Conservation (phyloP, 2,113 vertebrate genomes). For the Oxygymnocypris stewartii region DNA sequence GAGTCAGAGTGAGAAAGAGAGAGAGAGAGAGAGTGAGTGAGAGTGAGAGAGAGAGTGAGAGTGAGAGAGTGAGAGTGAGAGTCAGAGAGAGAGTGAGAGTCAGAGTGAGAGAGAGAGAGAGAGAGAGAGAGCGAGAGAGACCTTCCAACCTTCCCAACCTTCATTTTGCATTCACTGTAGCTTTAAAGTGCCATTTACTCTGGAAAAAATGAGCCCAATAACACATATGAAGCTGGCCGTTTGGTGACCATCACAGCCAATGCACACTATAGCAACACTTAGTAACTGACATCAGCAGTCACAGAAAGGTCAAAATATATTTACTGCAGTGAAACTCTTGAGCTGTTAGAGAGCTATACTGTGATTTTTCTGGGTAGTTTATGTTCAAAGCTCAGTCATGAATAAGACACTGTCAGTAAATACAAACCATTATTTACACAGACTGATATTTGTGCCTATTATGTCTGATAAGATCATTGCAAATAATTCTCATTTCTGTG, state of each 20-base stretch:
- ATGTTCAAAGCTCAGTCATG: background rate
- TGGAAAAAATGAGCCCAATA: constrained; percentile 1
- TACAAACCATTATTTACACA: background rate
- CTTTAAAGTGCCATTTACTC: constrained; percentile 16
- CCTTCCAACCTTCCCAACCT: background rate
- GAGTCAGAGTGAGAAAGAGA: too few species aligned
- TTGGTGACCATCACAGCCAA: background rate
- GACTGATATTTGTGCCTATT: constrained; percentile 22
- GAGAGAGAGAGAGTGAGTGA: too few species aligned
- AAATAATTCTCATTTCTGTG: constrained; percentile 18
- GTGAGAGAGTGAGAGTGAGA: too few species aligned
- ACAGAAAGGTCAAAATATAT: constrained; percentile 14
- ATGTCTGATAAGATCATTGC: background rate
- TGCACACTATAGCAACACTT: background rate
- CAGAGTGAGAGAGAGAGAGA: background rate
- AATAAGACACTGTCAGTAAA: constrained; percentile 3
- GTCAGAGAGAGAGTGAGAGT: too few species aligned
- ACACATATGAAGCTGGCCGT: background rate
- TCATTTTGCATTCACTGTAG: background rate
- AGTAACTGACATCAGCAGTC: background rate
- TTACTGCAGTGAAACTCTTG: background rate
- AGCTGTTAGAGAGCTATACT: background rate
- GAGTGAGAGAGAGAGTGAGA: too few species aligned
- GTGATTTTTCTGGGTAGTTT: background rate
- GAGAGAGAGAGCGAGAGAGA: background rate